Conservation (phyloP, 2,797 vertebrate species). For the Leptatherina wallacei region DNA sequence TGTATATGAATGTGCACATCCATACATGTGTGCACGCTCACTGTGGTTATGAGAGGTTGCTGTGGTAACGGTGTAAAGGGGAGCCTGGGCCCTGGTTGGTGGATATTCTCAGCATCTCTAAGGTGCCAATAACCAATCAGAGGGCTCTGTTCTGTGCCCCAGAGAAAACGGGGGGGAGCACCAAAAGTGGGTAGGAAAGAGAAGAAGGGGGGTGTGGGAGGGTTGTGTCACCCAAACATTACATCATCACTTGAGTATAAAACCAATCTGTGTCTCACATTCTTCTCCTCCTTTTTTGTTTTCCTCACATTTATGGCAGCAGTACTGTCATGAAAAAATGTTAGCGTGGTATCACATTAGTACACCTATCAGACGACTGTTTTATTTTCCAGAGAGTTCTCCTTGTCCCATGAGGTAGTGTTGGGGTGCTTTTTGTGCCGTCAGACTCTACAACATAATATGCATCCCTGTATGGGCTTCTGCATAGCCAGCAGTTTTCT, state of each 20-base stretch:
- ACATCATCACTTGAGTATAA: conserved; percentile 69
- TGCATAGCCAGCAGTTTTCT: conserved; percentile 71
- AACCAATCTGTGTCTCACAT: conserved; percentile 34
- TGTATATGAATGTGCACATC: conserved; percentile 32
- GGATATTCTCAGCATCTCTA: conserved; percentile 85
- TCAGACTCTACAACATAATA: conserved; percentile 54
- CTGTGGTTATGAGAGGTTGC: conserved; percentile 80
- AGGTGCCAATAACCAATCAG: conserved; percentile 77
- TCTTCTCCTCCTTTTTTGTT: conserved; percentile 18
- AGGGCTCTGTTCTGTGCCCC: conserved; percentile 61
- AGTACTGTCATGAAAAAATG: conserved; percentile 43
- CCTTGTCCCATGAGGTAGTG: conserved; percentile 55
- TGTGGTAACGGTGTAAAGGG: conserved; percentile 81
- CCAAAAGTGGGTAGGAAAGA: not conserved
- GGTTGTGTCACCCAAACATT: conserved; percentile 70
- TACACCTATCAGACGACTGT: conserved; percentile 33
- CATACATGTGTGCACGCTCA: conserved; percentile 41
- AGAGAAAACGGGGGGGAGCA: conserved; percentile 55
- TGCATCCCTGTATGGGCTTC: conserved; percentile 59
- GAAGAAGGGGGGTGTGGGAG: conserved; percentile 35
- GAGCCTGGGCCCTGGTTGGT: conserved; percentile 81
- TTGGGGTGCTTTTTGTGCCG: conserved; percentile 63
- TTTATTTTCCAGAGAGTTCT: conserved; percentile 71
- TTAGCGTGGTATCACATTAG: conserved; percentile 38
- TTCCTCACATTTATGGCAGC: conserved; percentile 7